Base-by-base conservation (phyloP, 2,797 vertebrate species). In the Choloepus didactylus region DNA sequence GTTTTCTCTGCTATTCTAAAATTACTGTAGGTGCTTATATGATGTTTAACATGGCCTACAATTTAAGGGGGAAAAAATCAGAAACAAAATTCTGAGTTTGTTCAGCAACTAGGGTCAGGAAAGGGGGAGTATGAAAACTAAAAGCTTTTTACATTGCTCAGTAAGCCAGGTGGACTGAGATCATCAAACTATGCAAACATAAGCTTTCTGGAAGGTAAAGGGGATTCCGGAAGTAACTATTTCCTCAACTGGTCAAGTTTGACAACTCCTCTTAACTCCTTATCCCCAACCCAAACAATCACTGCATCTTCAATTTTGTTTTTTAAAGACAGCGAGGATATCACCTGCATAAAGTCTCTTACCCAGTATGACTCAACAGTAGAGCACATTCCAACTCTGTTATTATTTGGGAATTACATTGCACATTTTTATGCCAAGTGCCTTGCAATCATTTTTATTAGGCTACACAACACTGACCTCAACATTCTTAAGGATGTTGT, bases 381-480 rank as follows among this genome's bases (percentile, higher is more conserved):
- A 87, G 76, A 86, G 93, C 92, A 96, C 38, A 81, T 49, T 89
- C 84, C 80, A 82, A 72, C 75, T 85, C 93, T 84, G 54, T 72
- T 89, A 38, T 86, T 88, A 85, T 92, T 92, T 96, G 60, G 72
- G 75, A 92, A 92, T 95, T 90, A 94, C 12, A 62, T 54, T 2
- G 6, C 41, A 25, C 9, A 38, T 82, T 87, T 89, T 87, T 21
- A 84, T 66, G 72, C 27, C 79, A 94, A 79, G 41, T 60, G 51
- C 72, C 86, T 31, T 88, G 73, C 92, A 89, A 95, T 91, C 79
- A 96, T 95, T 94, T 95, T 95, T 96, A 93, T 87, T 91, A 93
- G 80, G 91, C 94, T 95, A 83, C 19, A 86, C 66, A 91, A 10
- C 23, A 72, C 9, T 44, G 56, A 86, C 49, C 46, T 91, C 83